A percentile compares a stretch with the other conserved stretches of the same genome.
These are phyloP conservation scores for Melinopterus prodromus DNA, from an alignment of 2,888 invertebrate genomes.

Conservation along the genomic window DNA sequence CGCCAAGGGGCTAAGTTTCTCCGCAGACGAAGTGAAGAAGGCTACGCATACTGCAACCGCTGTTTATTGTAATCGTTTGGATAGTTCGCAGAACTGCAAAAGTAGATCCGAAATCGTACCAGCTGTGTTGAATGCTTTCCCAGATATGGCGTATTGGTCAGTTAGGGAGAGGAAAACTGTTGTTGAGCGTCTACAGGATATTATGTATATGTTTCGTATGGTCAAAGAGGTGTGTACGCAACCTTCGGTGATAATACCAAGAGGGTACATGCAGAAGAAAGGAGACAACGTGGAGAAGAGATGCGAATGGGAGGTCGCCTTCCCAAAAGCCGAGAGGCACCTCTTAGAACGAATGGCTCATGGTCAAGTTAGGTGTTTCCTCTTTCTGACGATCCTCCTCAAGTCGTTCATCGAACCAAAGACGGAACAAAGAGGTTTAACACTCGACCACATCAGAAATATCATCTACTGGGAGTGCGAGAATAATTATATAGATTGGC, in stretches of 20 bases:
- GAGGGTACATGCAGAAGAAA: slow-evolving; percentile 72
- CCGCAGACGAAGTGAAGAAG: slow-evolving; percentile 63
- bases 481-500: slow-evolving; percentile 72
- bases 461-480: slow-evolving; percentile 83
- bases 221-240: slow-evolving; percentile 71
- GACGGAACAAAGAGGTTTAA: slow-evolving; percentile 70
- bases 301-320: slow-evolving; percentile 81
- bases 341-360: slow-evolving; percentile 76
- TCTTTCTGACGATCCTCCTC: slow-evolving; percentile 74
- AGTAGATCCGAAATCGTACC: slow-evolving; percentile 74
- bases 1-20: slow-evolving; percentile 67
- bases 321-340: slow-evolving; percentile 79
- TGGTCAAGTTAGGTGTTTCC: slow-evolving; percentile 75
- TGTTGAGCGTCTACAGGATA: slow-evolving; percentile 66
- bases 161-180: slow-evolving; percentile 67
- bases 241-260: slow-evolving; percentile 76
- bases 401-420: slow-evolving; percentile 76
- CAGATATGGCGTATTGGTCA: slow-evolving; percentile 75
- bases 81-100: slow-evolving; percentile 66
- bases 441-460: slow-evolving; percentile 75
- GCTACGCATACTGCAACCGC: slow-evolving; percentile 72
- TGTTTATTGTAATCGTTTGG: slow-evolving; percentile 68
- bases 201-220: slow-evolving; percentile 75
- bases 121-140: slow-evolving; percentile 77
- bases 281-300: slow-evolving; percentile 68